Evolutionary conservation across 2,113 vertebrate species (phyloP).

Genomic region (Ameiurus melas): DNA sequence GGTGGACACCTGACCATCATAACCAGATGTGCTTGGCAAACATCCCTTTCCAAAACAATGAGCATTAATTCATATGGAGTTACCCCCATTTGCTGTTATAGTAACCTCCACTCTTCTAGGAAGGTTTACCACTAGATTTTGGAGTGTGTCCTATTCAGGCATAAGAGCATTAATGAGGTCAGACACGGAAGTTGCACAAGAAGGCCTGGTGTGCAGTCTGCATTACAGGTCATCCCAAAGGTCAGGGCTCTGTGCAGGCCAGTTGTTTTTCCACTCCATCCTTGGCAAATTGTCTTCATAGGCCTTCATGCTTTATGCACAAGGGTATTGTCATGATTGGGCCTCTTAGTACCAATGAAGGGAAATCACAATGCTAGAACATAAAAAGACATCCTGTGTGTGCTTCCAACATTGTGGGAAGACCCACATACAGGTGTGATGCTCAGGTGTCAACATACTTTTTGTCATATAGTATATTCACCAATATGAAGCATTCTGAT

Average conservation of each 20-base stretch:
- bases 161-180: too few species aligned
- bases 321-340: neutral
- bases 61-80: neutral
- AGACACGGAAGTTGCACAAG: neutral
- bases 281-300: neutral
- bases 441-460: neutral
- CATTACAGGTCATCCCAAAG: neutral
- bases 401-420: too few species aligned
- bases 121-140: neutral
- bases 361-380: neutral
- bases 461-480: neutral
- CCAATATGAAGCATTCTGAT: neutral
- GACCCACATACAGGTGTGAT: neutral
- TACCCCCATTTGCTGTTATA: neutral
- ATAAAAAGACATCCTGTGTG: neutral
- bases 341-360: too few species aligned
- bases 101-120: neutral
- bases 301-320: neutral
- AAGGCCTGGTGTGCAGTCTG: neutral
- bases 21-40: neutral
- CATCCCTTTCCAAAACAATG: neutral
- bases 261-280: too few species aligned
- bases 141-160: neutral
- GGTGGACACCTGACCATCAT: neutral
- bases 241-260: too few species aligned